Conservation (phyloP, 1,140 invertebrate genomes). For the Lepidostoma basale region DNA sequence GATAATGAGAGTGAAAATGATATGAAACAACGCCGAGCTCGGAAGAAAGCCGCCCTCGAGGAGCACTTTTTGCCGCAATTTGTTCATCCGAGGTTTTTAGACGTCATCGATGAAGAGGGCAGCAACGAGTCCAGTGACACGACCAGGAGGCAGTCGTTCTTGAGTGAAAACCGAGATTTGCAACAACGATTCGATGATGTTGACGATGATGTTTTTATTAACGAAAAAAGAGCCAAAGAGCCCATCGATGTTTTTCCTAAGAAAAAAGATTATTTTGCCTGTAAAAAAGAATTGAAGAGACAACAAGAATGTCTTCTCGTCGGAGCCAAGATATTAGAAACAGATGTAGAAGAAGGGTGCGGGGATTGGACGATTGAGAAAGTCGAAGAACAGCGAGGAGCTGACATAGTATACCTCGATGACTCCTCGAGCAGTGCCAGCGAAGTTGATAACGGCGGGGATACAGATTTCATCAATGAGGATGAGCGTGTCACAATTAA, state of each 20-base stretch:
- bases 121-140: constrained; percentile 62
- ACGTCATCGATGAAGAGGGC: constrained; percentile 72
- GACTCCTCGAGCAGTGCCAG: constrained; percentile 60
- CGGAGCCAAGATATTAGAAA: constrained; percentile 57
- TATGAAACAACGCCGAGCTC: constrained; percentile 52
- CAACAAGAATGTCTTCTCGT: constrained; percentile 57
- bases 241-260: constrained; percentile 40
- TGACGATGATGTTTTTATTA: constrained; percentile 59
- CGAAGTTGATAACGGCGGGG: constrained; percentile 54
- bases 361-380: constrained; percentile 56
- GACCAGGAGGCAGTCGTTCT: constrained; percentile 55
- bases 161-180: constrained; percentile 55
- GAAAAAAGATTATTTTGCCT: constrained; percentile 32
- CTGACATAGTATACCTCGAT: constrained; percentile 59
- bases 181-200: constrained; percentile 56
- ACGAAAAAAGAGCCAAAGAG: constrained; percentile 43
- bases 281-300: constrained; percentile 47
- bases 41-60: constrained; percentile 64
- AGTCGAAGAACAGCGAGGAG: constrained; percentile 55
- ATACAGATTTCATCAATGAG: constrained; percentile 44
- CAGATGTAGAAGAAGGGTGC: constrained; percentile 56
- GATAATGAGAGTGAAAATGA: constrained; percentile 27
- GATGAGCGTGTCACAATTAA: constrained; percentile 57
- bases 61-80: constrained; percentile 61
- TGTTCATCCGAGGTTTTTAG: constrained; percentile 65